Conservation (phyloP, 2,113 vertebrate species). For the Caranx melampygus region DNA sequence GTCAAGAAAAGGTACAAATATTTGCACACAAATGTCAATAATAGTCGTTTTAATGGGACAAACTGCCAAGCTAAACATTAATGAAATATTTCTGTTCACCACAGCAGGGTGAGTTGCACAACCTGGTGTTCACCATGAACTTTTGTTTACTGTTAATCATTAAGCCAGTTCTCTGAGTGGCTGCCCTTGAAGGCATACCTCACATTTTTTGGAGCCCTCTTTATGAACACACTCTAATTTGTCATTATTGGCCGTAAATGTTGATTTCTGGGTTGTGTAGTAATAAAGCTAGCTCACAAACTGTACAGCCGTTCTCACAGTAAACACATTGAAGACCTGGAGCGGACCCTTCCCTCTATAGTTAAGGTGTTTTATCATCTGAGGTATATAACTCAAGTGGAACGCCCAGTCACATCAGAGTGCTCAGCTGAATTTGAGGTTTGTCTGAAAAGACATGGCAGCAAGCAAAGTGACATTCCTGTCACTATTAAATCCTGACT, state of each 20-base stretch:
- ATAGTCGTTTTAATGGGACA: constrained; percentile 16
- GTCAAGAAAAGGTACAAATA: constrained; percentile 51
- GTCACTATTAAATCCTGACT: constrained; percentile 63
- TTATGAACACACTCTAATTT: constrained; percentile 2
- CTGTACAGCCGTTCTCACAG: constrained; percentile 16
- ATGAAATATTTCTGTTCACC: constrained; percentile 55
- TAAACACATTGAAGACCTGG: constrained; percentile 8
- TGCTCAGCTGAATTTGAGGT: constrained; percentile 20
- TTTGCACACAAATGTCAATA: constrained; percentile 47
- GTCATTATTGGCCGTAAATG: background rate
- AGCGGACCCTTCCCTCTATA: constrained; percentile 4
- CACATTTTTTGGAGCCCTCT: constrained; percentile 26
- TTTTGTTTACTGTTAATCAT: constrained; percentile 76
- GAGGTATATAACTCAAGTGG: constrained; percentile 6
- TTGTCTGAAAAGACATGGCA: constrained; percentile 32
- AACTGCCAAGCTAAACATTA: constrained; percentile 71
- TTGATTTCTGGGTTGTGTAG: background rate
- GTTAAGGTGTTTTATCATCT: background rate
- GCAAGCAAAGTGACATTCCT: constrained; percentile 82
- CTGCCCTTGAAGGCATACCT: constrained; percentile 57
- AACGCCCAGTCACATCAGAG: constrained; percentile 26
- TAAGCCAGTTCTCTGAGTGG: constrained; percentile 57
- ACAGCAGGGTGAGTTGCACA: constrained; percentile 60
- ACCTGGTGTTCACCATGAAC: constrained; percentile 48
- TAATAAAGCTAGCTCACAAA: constrained; percentile 8